These are phyloP conservation scores for Hemaris fuciformis DNA, from an alignment of 2,888 invertebrate genomes.

Conservation along the genomic window DNA sequence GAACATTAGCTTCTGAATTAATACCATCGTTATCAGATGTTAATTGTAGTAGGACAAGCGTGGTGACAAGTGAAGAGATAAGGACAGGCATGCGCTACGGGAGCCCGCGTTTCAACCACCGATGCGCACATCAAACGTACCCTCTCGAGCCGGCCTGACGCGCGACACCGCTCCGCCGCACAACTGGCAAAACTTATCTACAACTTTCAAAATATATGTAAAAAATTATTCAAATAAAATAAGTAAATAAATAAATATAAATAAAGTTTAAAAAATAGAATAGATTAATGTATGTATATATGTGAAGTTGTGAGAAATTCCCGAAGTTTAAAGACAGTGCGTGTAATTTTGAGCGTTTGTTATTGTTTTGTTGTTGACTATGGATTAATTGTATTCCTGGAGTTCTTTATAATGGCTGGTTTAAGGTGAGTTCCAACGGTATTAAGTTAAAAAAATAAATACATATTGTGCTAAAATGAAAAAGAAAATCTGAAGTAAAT, in stretches of 20 bases:
- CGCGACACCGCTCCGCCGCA: neutral
- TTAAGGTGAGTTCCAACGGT: neutral
- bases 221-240: no score
- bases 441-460: no score
- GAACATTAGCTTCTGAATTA: neutral
- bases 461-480: no score
- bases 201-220: neutral
- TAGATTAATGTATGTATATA: no score
- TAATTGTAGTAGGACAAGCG: neutral
- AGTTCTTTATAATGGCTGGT: no score
- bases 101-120: neutral
- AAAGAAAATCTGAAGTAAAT: no score
- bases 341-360: neutral
- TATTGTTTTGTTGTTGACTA: neutral
- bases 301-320: neutral
- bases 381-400: neutral
- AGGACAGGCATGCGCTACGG: constrained; percentile 6
- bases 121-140: neutral
- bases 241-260: no score
- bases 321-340: neutral
- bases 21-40: neutral
- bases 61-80: neutral
- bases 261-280: no score
- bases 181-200: neutral
- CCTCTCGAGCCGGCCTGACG: neutral